A percentile compares a stretch with the other conserved stretches of the same genome.
phyloP scores from a whole-genome alignment of 1,140 invertebrate genomes.

The Ceratosolen fusciceps region DNA sequence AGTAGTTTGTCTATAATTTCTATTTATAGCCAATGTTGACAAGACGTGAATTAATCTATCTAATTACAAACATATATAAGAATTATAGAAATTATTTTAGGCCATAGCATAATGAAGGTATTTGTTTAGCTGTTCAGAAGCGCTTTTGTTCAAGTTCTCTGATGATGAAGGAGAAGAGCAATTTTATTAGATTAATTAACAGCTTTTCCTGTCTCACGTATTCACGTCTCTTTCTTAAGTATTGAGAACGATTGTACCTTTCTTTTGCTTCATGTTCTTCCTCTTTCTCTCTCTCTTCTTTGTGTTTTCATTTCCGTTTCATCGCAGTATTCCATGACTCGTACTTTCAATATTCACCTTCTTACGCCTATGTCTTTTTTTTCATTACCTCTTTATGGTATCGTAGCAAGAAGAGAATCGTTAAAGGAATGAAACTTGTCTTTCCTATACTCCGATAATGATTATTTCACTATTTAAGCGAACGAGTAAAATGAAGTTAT shows the following conservation, averaged over 20 bases:
- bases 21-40: neutral
- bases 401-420: neutral
- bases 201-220: neutral
- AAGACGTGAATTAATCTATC: neutral
- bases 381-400: too few relatives aligned
- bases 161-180: neutral
- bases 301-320: neutral
- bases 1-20: neutral
- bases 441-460: neutral
- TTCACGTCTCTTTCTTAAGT: neutral
- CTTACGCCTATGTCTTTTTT: neutral
- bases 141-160: neutral
- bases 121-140: neutral
- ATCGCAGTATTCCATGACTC: neutral
- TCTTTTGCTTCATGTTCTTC: neutral
- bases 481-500: neutral
- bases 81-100: neutral
- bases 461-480: neutral
- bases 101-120: neutral
- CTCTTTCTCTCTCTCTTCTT: neutral
- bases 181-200: constrained; percentile 39
- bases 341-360: too few relatives aligned
- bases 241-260: too few relatives aligned
- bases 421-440: neutral
- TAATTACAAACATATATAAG: neutral